Conservation (phyloP, 1,140 invertebrate genomes). For the Drosophila pandora region DNA sequence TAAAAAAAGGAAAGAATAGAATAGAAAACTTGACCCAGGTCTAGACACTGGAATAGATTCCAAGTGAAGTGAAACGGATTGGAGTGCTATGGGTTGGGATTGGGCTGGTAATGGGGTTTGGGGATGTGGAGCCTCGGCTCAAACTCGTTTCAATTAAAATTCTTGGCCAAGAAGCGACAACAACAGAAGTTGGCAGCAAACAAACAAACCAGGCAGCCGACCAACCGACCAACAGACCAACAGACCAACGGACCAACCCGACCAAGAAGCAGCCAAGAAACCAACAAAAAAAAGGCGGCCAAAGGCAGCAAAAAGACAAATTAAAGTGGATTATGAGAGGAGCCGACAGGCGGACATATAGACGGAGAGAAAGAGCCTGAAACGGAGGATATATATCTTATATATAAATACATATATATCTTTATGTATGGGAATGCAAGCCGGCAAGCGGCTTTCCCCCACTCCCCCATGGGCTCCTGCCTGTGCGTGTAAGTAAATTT, state of each 20-base stretch:
- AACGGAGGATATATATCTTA: conserved; percentile 33
- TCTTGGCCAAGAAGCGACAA: conserved; percentile 59
- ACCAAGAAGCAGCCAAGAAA: conserved; percentile 47
- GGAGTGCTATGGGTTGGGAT: conserved; percentile 22
- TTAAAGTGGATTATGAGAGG: conserved; percentile 77
- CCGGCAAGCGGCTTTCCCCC: conserved; percentile 20
- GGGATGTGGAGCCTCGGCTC: conserved; percentile 29
- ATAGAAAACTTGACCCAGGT: conserved; percentile 58
- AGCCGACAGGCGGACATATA: conserved; percentile 21
- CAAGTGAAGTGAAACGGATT: conserved; percentile 26
- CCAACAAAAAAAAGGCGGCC: conserved; percentile 24
- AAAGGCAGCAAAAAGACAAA: conserved; percentile 72
- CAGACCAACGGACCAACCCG: not conserved
- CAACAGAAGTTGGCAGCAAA: conserved; percentile 46
- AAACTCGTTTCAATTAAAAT: conserved; percentile 80
- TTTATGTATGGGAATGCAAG: conserved; percentile 43
- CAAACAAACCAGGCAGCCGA: conserved; percentile 39
- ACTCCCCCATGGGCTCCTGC: not conserved
- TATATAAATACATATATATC: conserved; percentile 17
- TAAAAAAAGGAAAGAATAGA: not conserved
- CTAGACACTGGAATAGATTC: conserved; percentile 42
- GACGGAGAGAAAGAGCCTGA: conserved; percentile 4
- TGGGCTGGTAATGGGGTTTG: conserved; percentile 3
- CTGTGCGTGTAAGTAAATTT: conserved; percentile 67
- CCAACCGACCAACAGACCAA: conserved; percentile 3